These are phyloP conservation scores for Lysiphlebus fabarum DNA, from an alignment of 1,140 invertebrate species.

Conservation along the genomic window DNA sequence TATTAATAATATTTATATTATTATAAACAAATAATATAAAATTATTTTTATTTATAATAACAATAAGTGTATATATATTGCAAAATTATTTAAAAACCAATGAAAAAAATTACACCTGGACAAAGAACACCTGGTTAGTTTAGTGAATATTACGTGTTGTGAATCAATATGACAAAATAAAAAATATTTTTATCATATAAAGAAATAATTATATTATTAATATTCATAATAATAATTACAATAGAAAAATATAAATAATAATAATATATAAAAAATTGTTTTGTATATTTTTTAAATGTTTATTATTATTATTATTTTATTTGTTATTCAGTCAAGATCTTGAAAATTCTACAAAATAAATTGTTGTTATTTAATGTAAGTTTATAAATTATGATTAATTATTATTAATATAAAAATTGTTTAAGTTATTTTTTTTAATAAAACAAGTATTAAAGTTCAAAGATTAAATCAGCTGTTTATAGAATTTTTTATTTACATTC, in stretches of 20 bases:
- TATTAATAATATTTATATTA: too few species aligned
- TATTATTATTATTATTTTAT: too few species aligned
- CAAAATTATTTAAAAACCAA: not conserved
- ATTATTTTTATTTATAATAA: not conserved
- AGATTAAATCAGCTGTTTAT: slow-evolving; percentile 8
- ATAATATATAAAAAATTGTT: not conserved
- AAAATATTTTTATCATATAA: not conserved
- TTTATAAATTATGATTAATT: slow-evolving; percentile 24
- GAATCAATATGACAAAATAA: slow-evolving; percentile 5
- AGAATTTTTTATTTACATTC: slow-evolving; percentile 4
- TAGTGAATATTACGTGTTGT: slow-evolving; percentile 5
- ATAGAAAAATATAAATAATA: not conserved
- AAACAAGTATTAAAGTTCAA: not conserved
- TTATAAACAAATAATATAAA: not conserved
- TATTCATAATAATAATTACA: not conserved
- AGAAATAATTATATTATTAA: not conserved
- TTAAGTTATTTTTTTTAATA: not conserved
- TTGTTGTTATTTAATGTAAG: slow-evolving; percentile 53
- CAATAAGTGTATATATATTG: not conserved
- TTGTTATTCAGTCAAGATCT: too few species aligned
- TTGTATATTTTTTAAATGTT: too few species aligned
- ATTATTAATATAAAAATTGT: slow-evolving; percentile 8
- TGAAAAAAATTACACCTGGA: not conserved
- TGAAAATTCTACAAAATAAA: slow-evolving; percentile 42
- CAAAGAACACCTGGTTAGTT: slow-evolving; percentile 3